Conservation (phyloP, 2,113 vertebrate genomes). For the Erythrocebus patas region DNA sequence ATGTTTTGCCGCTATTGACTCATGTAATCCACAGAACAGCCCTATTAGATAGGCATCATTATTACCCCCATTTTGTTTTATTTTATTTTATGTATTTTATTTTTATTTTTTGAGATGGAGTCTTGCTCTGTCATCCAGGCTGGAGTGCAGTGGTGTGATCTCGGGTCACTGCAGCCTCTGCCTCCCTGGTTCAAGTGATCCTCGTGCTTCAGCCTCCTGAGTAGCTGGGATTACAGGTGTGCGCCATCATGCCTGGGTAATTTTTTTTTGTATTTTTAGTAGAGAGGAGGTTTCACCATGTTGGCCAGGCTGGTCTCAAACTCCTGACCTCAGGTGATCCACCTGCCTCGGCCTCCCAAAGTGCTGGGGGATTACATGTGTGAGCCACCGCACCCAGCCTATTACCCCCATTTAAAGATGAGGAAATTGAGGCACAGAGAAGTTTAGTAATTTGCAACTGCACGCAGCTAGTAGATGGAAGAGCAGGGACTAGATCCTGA, state of each 20-base stretch:
- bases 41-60: background rate
- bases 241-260: accelerated
- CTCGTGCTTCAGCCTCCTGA: background rate
- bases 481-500: background rate
- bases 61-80: background rate
- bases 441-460: background rate
- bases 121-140: background rate
- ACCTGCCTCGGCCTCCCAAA: background rate
- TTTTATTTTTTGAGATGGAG: background rate
- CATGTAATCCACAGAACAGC: background rate
- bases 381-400: background rate
- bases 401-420: background rate
- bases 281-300: background rate
- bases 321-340: background rate
- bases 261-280: background rate
- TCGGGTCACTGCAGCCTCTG: background rate
- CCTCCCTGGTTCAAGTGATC: background rate
- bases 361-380: background rate
- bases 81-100: background rate
- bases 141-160: background rate
- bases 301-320: background rate
- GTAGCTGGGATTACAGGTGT: background rate
- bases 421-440: background rate
- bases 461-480: background rate
- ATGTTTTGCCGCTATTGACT: background rate